Conservation (phyloP, 1,140 invertebrate species). For the Potamilus streckersoni region DNA sequence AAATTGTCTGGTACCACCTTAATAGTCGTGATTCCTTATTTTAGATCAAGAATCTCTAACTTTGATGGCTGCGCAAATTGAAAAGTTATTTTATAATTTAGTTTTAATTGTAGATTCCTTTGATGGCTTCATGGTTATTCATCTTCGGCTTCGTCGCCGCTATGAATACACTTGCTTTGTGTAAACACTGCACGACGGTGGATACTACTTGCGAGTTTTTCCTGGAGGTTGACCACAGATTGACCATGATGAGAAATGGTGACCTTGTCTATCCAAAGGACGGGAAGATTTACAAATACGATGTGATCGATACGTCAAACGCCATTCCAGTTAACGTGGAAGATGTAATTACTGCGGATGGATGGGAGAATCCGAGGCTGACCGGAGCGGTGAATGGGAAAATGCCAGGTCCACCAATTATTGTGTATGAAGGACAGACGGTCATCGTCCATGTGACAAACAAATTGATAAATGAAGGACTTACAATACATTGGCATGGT, state of each 20-base stretch:
- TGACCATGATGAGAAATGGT: constrained; percentile 50
- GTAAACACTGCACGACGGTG: constrained; percentile 18
- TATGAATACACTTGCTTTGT: not conserved
- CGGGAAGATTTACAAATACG: constrained; percentile 48
- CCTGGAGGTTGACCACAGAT: constrained; percentile 34
- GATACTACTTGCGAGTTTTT: constrained; percentile 39
- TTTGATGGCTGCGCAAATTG: no score
- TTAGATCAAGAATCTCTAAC: no score
- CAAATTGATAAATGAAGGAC: constrained; percentile 81
- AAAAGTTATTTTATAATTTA: no score
- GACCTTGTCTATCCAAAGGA: constrained; percentile 37
- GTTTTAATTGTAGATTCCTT: no score
- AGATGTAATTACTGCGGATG: constrained; percentile 54
- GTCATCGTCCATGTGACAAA: constrained; percentile 88
- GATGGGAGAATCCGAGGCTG: constrained; percentile 39
- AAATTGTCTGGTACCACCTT: no score
- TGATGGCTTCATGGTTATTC: no score
- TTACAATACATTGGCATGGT: constrained; percentile 90
- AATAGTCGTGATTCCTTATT: no score
- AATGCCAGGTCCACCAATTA: constrained; percentile 64
- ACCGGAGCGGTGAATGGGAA: constrained; percentile 49
- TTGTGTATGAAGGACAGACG: constrained; percentile 87
- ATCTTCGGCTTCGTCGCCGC: no score
- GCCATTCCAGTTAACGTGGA: constrained; percentile 34
- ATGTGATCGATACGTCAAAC: constrained; percentile 36